phyloP scores from a whole-genome alignment of 2,113 vertebrate species.

The Pedetes capensis region DNA sequence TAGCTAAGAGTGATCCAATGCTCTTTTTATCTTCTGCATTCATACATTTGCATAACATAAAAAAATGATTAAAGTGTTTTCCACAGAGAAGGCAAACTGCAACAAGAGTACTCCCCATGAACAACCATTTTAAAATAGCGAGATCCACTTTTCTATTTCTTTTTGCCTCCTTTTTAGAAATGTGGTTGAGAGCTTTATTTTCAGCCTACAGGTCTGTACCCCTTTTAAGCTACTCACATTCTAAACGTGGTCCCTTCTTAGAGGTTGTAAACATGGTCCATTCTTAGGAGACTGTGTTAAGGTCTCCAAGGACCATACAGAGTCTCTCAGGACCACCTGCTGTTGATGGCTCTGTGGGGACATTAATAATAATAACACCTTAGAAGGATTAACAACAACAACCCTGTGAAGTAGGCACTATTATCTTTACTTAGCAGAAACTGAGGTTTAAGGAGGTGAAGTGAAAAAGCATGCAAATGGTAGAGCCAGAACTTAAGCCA shows the following conservation, averaged over 20 bases:
- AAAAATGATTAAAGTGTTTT: not conserved
- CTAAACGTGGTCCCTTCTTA: conserved; percentile 45
- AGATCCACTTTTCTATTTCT: not conserved
- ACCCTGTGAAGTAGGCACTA: not conserved
- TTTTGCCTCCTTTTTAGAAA: not conserved
- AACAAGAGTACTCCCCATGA: not conserved
- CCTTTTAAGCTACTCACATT: not conserved
- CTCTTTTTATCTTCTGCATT: not conserved
- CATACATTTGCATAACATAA: not conserved
- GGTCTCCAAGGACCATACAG: conserved; percentile 57
- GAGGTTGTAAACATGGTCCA: conserved; percentile 40
- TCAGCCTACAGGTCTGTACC: not conserved
- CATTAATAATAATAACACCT: conserved; percentile 66
- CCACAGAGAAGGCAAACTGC: not conserved
- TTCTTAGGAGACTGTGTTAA: conserved; percentile 42
- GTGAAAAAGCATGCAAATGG: not conserved
- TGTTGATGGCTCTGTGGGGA: conserved; percentile 41
- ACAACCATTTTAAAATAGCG: not conserved
- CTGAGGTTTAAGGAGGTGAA: not conserved
- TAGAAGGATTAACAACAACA: conserved; percentile 45
- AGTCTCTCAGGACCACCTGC: conserved; percentile 52
- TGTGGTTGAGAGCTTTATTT: conserved; percentile 2
- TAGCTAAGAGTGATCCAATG: not conserved
- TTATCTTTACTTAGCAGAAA: conserved; percentile 53
- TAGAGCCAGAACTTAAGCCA: not conserved